phyloP scores from a whole-genome alignment of 2,888 invertebrate genomes.

The Eilema sororculum region DNA sequence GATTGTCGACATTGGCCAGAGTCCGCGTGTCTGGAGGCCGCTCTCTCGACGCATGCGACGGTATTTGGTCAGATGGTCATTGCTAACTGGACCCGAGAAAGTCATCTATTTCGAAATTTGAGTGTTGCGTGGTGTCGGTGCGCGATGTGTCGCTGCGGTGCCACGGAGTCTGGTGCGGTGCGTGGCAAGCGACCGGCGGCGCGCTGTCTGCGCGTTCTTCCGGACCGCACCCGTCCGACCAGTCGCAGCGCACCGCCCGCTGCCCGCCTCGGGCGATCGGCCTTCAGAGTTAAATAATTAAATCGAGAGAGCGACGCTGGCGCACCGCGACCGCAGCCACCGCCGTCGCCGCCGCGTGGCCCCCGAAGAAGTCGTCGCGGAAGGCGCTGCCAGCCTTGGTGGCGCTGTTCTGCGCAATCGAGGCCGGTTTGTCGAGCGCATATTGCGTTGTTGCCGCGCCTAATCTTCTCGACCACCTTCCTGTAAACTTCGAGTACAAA shows the following conservation, averaged over 20 bases:
- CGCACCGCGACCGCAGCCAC: constrained; percentile 55
- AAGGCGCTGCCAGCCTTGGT: constrained; percentile 83
- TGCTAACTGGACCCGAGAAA: constrained; percentile 81
- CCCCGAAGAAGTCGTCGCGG: constrained; percentile 83
- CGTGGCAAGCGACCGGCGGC: constrained; percentile 80
- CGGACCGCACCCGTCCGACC: constrained; percentile 85
- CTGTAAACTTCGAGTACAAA: constrained; percentile 55
- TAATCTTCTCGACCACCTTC: constrained; percentile 76
- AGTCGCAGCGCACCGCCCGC: constrained; percentile 83
- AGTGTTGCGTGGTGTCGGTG: constrained; percentile 78
- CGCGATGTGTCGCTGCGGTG: constrained; percentile 83
- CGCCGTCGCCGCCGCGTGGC: constrained; percentile 59
- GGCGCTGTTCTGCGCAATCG: constrained; percentile 85
- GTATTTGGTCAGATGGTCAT: constrained; percentile 71
- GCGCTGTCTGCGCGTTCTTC: constrained; percentile 85
- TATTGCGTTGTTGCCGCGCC: constrained; percentile 78
- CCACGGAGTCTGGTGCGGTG: constrained; percentile 80
- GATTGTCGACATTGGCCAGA: constrained; percentile 35
- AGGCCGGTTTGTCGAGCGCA: constrained; percentile 81
- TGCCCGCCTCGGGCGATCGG: constrained; percentile 85
- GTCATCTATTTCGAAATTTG: constrained; percentile 84
- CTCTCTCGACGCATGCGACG: constrained; percentile 61
- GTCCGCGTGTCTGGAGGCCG: constrained; percentile 59
- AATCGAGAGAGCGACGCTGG: constrained; percentile 77
- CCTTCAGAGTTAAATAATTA: constrained; percentile 85